Base-by-base conservation (phyloP, 2,888 invertebrate genomes). In the Neoitamus cyanurus region DNA sequence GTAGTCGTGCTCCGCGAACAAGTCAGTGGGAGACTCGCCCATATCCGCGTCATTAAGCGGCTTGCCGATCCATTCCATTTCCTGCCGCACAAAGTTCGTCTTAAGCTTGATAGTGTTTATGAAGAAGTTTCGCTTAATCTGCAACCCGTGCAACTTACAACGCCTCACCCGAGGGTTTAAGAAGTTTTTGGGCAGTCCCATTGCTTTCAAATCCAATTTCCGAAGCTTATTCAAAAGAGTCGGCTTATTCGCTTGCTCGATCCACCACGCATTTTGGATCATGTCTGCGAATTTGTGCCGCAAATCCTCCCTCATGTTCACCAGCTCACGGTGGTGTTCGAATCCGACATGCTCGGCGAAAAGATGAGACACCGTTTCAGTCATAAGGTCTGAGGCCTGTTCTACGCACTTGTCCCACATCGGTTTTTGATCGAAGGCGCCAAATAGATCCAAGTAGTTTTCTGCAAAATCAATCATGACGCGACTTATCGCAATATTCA, bases 391-490 rank as follows among this genome's bases (percentile, higher is more conserved):
- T 3, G 25, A 20, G 1, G 25, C 25, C 9, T 25, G 58, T 0
- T 58, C 9, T 9, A 25, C 20, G 20, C 58, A 58, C 7, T 6
- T 20, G 7, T n/a, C 20, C 48, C 48, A 48, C 20, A 0, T 7
- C 20, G 58, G 5, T 0, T 9, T 0, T 2, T 6, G 3, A 25
- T 58, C 20, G n/a, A 58, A 7, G 9, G 20, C 6, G 2, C 48
- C 48, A 4, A 48, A 7, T n/a, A 48, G 58, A 15, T 58, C 6
- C 0, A 58, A 2, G 6, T 58, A 58, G 5, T 5, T 28, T 5
- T 77, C 36, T 4, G 77, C 77, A 30, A 77, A 77, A 77, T 77
- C 42, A n/a, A 77, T 77, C 77, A 77, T 77, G 30, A 77, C 42
- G 6, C 46, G 77, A 46, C 42, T 77, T 3, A 77, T 30, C 5